Conservation (phyloP, 2,888 invertebrate species). For the Drosophila mayaguana region DNA sequence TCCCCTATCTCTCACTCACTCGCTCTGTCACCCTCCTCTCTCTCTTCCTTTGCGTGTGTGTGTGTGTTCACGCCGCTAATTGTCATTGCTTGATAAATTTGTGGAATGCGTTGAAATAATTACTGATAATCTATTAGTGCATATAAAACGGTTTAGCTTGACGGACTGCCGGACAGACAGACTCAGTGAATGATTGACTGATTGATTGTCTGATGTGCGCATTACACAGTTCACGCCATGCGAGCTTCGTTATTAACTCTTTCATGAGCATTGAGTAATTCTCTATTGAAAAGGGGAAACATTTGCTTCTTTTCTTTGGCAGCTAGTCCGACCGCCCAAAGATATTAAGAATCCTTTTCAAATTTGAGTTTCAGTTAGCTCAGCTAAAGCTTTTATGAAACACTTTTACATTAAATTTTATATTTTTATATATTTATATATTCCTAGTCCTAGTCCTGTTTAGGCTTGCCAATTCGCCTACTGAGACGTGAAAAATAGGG, state of each 20-base stretch:
- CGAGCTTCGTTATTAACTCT: not conserved
- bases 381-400: too few relatives aligned
- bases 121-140: constrained; percentile 7
- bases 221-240: not conserved
- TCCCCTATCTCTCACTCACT: not conserved
- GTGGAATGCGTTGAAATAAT: constrained; percentile 3
- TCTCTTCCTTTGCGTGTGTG: not conserved
- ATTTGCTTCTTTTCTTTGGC: not conserved
- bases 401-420: too few relatives aligned
- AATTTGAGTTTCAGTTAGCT: too few relatives aligned
- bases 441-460: too few relatives aligned
- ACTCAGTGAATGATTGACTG: not conserved
- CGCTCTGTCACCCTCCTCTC: not conserved
- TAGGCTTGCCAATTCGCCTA: too few relatives aligned
- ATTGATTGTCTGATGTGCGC: not conserved
- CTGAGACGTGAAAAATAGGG: too few relatives aligned
- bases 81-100: constrained; percentile 23
- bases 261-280: not conserved
- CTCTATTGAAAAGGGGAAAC: not conserved
- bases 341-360: too few relatives aligned
- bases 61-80: constrained; percentile 11
- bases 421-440: too few relatives aligned
- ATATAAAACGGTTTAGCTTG: constrained; percentile 4
- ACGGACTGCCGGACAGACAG: not conserved
- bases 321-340: too few relatives aligned